Percentiles rank a stretch among this genome's conserved stretches.
Evolutionary conservation across 37 sponge, comb jelly and placozoan genomes (phyloP).

Genomic region (Corticium candelabrum): DNA sequence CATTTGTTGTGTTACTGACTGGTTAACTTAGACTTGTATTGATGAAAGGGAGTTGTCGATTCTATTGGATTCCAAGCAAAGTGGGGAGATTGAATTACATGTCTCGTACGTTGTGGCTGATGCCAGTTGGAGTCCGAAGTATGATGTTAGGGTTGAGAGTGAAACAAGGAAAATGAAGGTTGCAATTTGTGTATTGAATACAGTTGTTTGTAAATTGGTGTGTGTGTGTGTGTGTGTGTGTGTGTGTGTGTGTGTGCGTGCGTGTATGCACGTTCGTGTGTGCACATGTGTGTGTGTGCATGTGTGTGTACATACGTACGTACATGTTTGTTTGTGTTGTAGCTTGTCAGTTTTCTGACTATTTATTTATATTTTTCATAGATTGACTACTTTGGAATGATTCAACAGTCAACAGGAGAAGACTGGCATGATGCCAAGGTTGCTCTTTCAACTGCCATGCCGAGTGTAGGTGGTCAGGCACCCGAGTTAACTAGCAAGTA

Average conservation of each 20-base stretch:
- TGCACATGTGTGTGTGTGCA: neutral
- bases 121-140: slow-evolving; percentile 84
- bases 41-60: slow-evolving; percentile 60
- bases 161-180: slow-evolving; percentile 57
- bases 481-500: slow-evolving; percentile 47
- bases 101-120: slow-evolving; percentile 69
- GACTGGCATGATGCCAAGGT: slow-evolving; percentile 70
- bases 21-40: too few relatives aligned
- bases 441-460: slow-evolving; percentile 69
- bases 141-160: slow-evolving; percentile 74
- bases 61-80: slow-evolving; percentile 46
- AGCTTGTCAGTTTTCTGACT: neutral
- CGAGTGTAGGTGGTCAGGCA: slow-evolving; percentile 65
- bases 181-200: neutral
- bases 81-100: slow-evolving; percentile 40
- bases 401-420: slow-evolving; percentile 82
- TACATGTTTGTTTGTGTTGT: neutral
- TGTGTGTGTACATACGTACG: too few relatives aligned
- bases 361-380: slow-evolving; percentile 1
- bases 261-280: neutral
- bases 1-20: too few relatives aligned
- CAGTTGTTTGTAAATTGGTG: neutral
- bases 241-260: neutral
- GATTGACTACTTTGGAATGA: slow-evolving; percentile 80
- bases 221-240: neutral